Evolutionary conservation across 2,113 vertebrate genomes (phyloP), one percentile per base, ranked within the genome.

Genomic region (Eidolon helvum): DNA sequence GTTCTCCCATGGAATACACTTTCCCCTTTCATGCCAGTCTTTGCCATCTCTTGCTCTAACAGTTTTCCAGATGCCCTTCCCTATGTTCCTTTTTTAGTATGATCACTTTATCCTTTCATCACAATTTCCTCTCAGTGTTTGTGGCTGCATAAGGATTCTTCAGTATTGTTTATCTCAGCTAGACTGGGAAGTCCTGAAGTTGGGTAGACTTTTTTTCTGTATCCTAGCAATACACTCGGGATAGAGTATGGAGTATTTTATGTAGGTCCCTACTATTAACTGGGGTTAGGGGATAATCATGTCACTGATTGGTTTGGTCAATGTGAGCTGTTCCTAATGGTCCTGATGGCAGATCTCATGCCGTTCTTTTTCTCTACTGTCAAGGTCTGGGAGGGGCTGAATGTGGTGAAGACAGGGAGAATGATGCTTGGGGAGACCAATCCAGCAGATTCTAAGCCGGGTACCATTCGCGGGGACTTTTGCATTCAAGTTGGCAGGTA

Each of bases 391-490:
- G 99, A 99, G 97, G 99, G 99, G 40, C 98, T 99, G 66, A 99
- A 99, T 45, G 99, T 97, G 33, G 99, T 99, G 96, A 99, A 99
- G 98, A 99, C 99, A 0, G 99, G 99, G 90, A 98, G 99, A 72
- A 97, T 99, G 90, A 99, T 99, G 99, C 98, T 99, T 89, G 99
- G 99, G 0, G 99, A 99, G 98, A 99, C 99, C 87, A 99, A 99
- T 96, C 99, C 99, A 0, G 99, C 99, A 0, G 99, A 99, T 68
- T 99, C 99, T 7, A 99, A 99, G 96, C 99, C 99, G 0, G 99
- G 99, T 93, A 99, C 99, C 96, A 99, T 99, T 97, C 99, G 99
- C 84, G 99, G 99, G 83, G 99, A 99, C 97, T 99, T 99, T 97
- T 99, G 99, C 68, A 99, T 99, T 85, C 99, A 99, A n/a, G 99